A percentile compares a stretch with the other conserved stretches of the same genome.
Evolutionary conservation across 2,113 vertebrate genomes (phyloP).

Genomic region (Toxostoma redivivum): DNA sequence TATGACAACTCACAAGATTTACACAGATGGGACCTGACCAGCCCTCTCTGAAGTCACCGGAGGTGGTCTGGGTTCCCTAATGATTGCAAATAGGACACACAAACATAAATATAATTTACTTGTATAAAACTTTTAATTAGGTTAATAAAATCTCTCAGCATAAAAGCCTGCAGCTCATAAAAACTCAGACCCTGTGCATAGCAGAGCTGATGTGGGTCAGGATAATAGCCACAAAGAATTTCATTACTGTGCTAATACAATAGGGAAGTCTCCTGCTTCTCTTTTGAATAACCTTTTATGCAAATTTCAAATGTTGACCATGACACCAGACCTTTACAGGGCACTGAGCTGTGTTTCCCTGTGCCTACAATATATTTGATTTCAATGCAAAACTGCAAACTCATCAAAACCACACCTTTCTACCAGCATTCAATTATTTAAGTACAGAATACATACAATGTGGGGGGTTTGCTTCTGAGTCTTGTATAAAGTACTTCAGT

Average conservation of each 20-base stretch:
- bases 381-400: conserved; percentile 47
- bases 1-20: conserved; percentile 47
- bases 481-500: neutral
- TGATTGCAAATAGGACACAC: conserved; percentile 18
- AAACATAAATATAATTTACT: conserved; percentile 56
- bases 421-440: conserved; percentile 42
- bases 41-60: conserved; percentile 17
- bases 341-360: conserved; percentile 33
- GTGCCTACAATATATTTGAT: conserved; percentile 47
- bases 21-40: conserved; percentile 52
- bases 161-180: conserved; percentile 31
- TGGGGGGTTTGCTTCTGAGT: neutral
- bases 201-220: neutral
- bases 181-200: neutral
- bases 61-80: conserved; percentile 42
- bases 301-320: conserved; percentile 58
- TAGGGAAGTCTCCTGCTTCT: conserved; percentile 32
- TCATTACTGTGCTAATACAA: conserved; percentile 55
- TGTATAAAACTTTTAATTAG: conserved; percentile 59
- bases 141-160: conserved; percentile 47
- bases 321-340: conserved; percentile 48
- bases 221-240: conserved; percentile 39
- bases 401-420: conserved; percentile 47
- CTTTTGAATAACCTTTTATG: conserved; percentile 53
- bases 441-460: neutral